Conservation (phyloP, 2,113 vertebrate species). For the Takifugu flavidus region DNA sequence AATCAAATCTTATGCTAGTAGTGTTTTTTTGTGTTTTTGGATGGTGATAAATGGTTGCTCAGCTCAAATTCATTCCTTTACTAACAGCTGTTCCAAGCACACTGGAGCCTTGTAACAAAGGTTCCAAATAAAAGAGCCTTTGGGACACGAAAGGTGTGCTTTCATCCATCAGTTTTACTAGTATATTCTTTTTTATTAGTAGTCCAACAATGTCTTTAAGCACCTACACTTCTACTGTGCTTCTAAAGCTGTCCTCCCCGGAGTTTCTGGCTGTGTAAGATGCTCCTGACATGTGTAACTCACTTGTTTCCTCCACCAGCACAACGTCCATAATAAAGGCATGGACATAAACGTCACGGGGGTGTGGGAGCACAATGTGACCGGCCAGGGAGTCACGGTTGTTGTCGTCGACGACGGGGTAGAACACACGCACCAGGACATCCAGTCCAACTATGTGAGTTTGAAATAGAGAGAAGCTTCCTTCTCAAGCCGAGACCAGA, state of each 20-base stretch:
- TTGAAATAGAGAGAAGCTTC: background rate
- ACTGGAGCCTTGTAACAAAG: background rate
- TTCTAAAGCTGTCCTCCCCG: too few species aligned
- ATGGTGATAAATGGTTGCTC: too few species aligned
- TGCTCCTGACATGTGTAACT: background rate
- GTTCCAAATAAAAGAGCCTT: too few species aligned
- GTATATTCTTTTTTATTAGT: background rate
- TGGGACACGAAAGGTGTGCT: background rate
- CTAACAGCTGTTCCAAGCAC: background rate
- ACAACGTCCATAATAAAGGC: constrained; percentile 80
- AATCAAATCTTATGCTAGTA: too few species aligned
- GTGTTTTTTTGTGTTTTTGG: too few species aligned
- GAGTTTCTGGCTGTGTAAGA: too few species aligned
- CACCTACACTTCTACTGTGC: too few species aligned
- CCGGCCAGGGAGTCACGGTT: constrained; percentile 88
- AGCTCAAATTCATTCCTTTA: background rate
- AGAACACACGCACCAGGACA: constrained; percentile 89
- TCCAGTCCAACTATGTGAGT: constrained; percentile 94
- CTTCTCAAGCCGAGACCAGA: too few species aligned
- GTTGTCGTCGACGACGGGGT: constrained; percentile 96
- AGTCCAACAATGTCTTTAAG: background rate
- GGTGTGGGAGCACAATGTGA: constrained; percentile 93
- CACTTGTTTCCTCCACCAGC: constrained; percentile 65
- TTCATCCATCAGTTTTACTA: too few species aligned
- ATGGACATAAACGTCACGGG: constrained; percentile 97